Base-by-base conservation (phyloP, 37 sponge, comb jelly and placozoan genomes). In the Beroe forskalii region DNA sequence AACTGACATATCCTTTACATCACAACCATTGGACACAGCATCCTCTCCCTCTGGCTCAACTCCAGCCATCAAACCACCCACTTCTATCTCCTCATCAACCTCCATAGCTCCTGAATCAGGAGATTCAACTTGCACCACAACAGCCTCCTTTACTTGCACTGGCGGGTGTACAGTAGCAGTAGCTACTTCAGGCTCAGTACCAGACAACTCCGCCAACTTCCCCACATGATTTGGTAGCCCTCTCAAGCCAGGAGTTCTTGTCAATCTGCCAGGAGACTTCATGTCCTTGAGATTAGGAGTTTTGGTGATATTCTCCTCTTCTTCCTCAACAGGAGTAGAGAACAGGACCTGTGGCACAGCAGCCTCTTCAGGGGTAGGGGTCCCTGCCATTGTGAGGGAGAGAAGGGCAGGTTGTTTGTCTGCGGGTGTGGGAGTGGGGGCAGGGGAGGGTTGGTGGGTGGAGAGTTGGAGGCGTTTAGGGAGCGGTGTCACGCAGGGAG, bases 391-490 rank as follows among this genome's bases (percentile, higher is more conserved):
- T 33, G 72, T 69, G 2, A 69, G 72, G 38, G 72, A 69, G 2
- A 69, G 36, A 17, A 69, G 72, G 32, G 72, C 72, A 4, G 72
- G 72, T 36, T 28, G 37, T 69, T 69, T 69, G 1, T 69, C 72
- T 32, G 72, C 72, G 6, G 72, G 72, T 12, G 72, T 69, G 2
- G 72, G 33, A 3, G 32, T 35, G 39, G 72, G 72, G 35, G 32
- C 72, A 6, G 72, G 72, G 14, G 72, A 69, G 19, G 72, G 72
- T 36, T 69, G 72, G 72, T 35, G 32, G 3, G 72, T 36, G 35
- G 72, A 69, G 27, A 69, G 72, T 17, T 69, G 72, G 72, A 69
- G 72, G 32, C 72, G 72, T 35, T 69, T 69, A 3, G 32, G 27
- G 19, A 69, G 19, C 1, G 72, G 72, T 6, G 72, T 69, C 37